Conservation (phyloP, 2,797 vertebrate species). For the Gambelia wislizenii region DNA sequence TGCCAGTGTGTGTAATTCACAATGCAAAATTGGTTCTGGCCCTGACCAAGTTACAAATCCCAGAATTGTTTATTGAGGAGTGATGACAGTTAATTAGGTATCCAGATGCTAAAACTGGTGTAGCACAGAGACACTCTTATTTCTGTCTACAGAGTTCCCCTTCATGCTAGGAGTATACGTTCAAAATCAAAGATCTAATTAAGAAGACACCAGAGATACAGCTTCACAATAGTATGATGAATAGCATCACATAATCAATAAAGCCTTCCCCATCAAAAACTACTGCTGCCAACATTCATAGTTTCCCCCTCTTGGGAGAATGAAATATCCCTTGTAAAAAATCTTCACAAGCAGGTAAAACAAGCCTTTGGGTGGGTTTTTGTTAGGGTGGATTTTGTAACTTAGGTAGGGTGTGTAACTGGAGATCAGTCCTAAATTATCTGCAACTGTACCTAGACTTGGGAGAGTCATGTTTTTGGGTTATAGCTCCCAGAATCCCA, state of each 20-base stretch:
- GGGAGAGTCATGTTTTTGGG: no score
- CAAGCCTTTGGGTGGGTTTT: not conserved
- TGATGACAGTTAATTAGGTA: no score
- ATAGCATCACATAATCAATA: not conserved
- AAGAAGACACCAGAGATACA: not conserved
- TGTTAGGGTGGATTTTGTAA: not conserved
- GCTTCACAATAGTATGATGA: not conserved
- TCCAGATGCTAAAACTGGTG: no score
- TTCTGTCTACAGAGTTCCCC: not conserved
- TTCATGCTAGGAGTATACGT: not conserved
- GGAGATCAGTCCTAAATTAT: not conserved
- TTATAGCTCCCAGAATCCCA: no score
- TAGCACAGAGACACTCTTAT: not conserved
- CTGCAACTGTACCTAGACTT: no score
- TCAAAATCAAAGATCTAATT: not conserved
- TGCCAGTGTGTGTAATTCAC: slow-evolving; percentile 40
- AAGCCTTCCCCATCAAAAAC: not conserved
- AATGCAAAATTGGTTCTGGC: slow-evolving; percentile 27
- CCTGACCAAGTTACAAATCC: no score
- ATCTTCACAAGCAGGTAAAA: not conserved
- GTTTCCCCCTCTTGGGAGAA: no score
- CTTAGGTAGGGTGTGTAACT: not conserved
- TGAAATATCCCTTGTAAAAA: not conserved
- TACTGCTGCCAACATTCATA: not conserved
- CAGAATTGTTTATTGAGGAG: no score